Base-by-base conservation (phyloP, 2,888 invertebrate species). In the Cylloceria caligata region DNA sequence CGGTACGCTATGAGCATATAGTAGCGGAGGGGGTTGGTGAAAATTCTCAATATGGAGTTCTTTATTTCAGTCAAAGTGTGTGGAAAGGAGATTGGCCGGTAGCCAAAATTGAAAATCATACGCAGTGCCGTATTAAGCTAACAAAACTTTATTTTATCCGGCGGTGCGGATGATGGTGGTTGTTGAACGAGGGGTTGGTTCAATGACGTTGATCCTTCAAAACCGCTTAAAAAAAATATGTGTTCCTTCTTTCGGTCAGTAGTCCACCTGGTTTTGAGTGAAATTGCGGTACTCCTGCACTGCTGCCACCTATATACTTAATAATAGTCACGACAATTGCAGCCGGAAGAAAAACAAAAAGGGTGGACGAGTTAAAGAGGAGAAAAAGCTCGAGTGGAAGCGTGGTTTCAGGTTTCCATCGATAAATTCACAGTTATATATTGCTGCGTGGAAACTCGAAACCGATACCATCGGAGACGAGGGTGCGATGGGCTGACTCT, bases 21-120 rank as follows among this genome's bases (percentile, higher is more conserved):
- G 16, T 36, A 9, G 13, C 45, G 7, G 45, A 68, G 13, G 42
- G 34, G n/a, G 21, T 45, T 36, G 67, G 69, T 65, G 81, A 85
- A 86, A 87, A 89, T 88, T 88, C 87, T 88, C 89, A 85, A 88
- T 89, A 89, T 86, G 87, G 87, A 86, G 86, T 87, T 86, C 86
- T 88, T 90, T 89, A 89, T 91, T 89, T 91, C 86, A 86, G 88
- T 89, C 89, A 88, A 91, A 89, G 87, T 86, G 87, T 84, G 74
- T 74, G 87, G 85, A 89, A 87, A 84, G 84, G 81, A 85, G 82
- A 67, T 85, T 91, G 91, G 91, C 88, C 3, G 5, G 27, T 42
- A 21, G 86, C 89, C 91, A 90, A 78, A 67, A 86, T 88, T 86
- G 87, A 76, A 86, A 90, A 90, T 90, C 88, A 88, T 90, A 89